Evolutionary conservation across 2,113 vertebrate species (phyloP).

Genomic region (Microcebus lehilahytsara): DNA sequence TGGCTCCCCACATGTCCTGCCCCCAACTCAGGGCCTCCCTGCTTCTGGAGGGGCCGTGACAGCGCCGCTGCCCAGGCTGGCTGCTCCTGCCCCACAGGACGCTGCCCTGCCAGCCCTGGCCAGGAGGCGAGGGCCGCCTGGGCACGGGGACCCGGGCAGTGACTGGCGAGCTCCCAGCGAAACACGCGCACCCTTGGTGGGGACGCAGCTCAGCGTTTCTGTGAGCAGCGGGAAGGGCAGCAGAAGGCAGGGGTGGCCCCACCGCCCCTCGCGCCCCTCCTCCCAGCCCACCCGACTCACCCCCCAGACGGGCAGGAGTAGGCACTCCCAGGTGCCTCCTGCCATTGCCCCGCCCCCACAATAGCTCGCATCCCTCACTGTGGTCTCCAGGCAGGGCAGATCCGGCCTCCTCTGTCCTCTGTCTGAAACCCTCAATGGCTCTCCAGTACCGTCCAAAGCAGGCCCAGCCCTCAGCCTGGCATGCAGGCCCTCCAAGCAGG

Average conservation of each 20-base stretch:
- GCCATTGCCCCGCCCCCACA: accelerated
- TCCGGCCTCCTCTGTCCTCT: neutral
- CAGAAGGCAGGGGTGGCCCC: neutral
- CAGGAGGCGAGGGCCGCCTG: neutral
- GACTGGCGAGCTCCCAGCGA: neutral
- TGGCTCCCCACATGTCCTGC: accelerated
- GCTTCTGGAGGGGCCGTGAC: neutral
- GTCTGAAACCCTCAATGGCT: neutral
- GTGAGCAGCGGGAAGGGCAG: neutral
- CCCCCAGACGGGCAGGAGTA: too few relatives aligned
- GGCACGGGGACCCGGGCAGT: neutral
- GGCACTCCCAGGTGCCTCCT: neutral
- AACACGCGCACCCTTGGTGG: neutral
- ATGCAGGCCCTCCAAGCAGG: accelerated
- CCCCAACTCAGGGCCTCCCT: too few relatives aligned
- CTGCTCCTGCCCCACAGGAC: neutral
- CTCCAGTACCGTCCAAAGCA: neutral
- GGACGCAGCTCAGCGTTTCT: neutral
- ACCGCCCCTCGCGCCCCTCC: neutral
- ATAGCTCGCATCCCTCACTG: neutral
- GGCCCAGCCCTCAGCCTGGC: neutral
- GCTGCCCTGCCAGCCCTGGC: neutral
- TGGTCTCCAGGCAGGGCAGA: neutral
- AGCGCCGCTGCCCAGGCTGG: accelerated
- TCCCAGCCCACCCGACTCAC: too few relatives aligned